Conservation (phyloP, 2,888 invertebrate genomes). For the Syrista parreyssii region DNA sequence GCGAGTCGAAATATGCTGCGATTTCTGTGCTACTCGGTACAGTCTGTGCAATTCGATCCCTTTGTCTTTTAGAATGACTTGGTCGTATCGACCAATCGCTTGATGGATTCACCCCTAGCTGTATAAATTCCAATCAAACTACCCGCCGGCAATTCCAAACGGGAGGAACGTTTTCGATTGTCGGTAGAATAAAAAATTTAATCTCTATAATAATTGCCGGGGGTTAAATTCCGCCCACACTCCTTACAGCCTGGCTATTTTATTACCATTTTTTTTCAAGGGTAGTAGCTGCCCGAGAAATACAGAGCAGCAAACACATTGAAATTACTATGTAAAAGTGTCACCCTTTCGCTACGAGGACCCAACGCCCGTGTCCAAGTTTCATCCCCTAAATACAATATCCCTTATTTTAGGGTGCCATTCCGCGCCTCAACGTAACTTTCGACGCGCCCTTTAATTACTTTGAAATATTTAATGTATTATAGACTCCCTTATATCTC, state of each 20-base stretch:
- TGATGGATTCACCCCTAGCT: not conserved
- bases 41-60: not conserved
- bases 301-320: not conserved
- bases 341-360: not conserved
- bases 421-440: not conserved
- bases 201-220: not conserved
- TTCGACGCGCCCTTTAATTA: not conserved
- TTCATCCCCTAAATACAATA: not conserved
- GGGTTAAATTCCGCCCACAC: not conserved
- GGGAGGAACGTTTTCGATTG: not conserved
- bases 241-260: not conserved
- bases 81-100: not conserved
- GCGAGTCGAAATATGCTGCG: constrained; percentile 56
- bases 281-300: not conserved
- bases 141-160: not conserved
- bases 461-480: not conserved
- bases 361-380: not conserved
- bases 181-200: not conserved
- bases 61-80: not conserved
- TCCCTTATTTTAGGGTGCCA: not conserved
- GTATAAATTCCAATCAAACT: not conserved
- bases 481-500: not conserved
- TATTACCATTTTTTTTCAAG: not conserved
- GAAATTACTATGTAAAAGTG: not conserved
- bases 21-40: not conserved